Conservation (phyloP, 2,888 invertebrate species). For the Chrysolina americana region DNA sequence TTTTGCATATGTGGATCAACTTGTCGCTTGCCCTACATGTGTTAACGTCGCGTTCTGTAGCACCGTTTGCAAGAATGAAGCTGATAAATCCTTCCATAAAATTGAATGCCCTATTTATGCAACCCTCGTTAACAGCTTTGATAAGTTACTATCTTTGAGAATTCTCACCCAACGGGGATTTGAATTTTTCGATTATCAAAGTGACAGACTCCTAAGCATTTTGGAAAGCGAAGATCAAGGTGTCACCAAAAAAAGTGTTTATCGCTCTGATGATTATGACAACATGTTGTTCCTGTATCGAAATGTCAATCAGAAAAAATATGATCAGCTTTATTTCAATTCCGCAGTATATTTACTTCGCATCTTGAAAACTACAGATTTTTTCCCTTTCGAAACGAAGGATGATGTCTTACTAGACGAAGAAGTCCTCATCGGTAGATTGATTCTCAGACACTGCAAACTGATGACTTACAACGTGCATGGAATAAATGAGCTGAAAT, state of each 20-base stretch:
- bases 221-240: background rate
- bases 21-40: background rate
- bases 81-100: background rate
- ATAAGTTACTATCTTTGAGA: constrained; percentile 2
- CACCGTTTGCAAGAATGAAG: background rate
- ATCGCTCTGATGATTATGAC: background rate
- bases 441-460: constrained; percentile 2
- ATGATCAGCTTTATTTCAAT: background rate
- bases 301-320: background rate
- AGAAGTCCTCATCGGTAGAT: constrained; percentile 8
- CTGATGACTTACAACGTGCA: constrained; percentile 2
- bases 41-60: background rate
- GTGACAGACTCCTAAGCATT: background rate
- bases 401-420: background rate
- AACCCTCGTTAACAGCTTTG: background rate
- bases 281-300: background rate
- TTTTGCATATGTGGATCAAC: background rate
- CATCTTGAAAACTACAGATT: background rate
- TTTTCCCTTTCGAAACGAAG: constrained; percentile 1
- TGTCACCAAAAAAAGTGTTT: background rate
- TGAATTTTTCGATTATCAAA: background rate
- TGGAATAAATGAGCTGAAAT: background rate
- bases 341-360: background rate
- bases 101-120: background rate
- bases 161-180: background rate